A percentile compares a stretch with the other conserved stretches of the same genome.
phyloP scores from a whole-genome alignment of 2,888 invertebrate genomes.

The Malthinus seriepunctatus region DNA sequence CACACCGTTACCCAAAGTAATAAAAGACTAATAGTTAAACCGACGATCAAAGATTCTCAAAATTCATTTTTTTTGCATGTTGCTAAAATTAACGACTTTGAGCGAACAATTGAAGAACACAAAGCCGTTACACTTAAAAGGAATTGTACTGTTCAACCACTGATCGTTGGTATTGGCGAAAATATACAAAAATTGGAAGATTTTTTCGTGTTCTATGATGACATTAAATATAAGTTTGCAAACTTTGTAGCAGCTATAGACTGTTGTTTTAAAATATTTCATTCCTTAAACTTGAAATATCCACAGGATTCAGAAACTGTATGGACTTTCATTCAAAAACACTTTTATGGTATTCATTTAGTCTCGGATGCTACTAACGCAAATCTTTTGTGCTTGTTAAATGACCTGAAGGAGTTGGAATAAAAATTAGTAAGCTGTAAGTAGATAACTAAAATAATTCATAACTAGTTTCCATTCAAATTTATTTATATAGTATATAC shows the following conservation, averaged over 20 bases:
- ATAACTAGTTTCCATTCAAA: no score
- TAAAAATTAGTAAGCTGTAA: no score
- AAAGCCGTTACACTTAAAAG: background rate
- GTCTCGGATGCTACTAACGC: background rate
- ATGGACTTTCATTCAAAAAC: background rate
- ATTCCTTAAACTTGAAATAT: no score
- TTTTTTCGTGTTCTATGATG: background rate
- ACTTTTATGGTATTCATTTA: background rate
- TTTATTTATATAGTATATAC: no score
- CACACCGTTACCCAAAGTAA: background rate
- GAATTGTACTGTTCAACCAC: background rate
- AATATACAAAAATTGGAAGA: background rate
- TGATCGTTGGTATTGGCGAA: background rate
- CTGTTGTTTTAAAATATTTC: background rate
- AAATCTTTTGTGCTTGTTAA: background rate
- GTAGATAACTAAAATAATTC: no score
- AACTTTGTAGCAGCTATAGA: background rate
- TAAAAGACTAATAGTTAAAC: background rate
- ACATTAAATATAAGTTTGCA: slow-evolving; percentile 2
- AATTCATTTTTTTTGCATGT: background rate
- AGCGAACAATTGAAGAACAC: background rate
- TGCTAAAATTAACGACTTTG: background rate
- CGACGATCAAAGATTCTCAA: slow-evolving; percentile 2
- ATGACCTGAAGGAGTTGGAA: background rate
- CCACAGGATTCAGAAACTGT: background rate